Percentiles rank a stretch among this genome's conserved stretches.
Evolutionary conservation across 2,888 invertebrate species (phyloP).

Genomic region (Scaeva pyrastri): DNA sequence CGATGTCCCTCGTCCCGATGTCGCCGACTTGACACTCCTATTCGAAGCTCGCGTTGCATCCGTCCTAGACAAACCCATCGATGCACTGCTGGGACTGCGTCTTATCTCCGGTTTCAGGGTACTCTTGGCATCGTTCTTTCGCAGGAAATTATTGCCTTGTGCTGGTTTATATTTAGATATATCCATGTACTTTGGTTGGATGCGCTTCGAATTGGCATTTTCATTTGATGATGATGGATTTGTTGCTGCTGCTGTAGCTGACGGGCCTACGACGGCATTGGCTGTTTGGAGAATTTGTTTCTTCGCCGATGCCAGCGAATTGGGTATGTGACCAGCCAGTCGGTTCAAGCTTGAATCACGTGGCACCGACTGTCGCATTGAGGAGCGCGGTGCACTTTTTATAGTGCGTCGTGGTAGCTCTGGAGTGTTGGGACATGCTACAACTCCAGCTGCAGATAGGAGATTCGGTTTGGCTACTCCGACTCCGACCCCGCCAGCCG

Average conservation of each 20-base stretch:
- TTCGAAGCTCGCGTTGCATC: slow-evolving; percentile 82
- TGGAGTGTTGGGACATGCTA: slow-evolving; percentile 86
- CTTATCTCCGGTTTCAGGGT: slow-evolving; percentile 82
- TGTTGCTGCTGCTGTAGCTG: slow-evolving; percentile 43
- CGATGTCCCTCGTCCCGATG: slow-evolving; percentile 80
- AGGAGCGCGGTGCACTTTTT: slow-evolving; percentile 79
- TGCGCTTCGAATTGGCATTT: slow-evolving; percentile 77
- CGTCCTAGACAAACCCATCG: slow-evolving; percentile 81
- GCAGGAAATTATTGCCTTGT: slow-evolving; percentile 84
- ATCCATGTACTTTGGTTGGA: slow-evolving; percentile 86
- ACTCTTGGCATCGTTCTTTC: slow-evolving; percentile 86
- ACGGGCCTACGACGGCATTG: slow-evolving; percentile 71
- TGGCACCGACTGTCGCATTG: slow-evolving; percentile 83
- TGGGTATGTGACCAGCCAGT: slow-evolving; percentile 82
- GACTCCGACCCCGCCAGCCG: slow-evolving; percentile 73
- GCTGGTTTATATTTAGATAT: slow-evolving; percentile 87
- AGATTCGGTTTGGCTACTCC: slow-evolving; percentile 58
- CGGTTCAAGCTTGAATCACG: slow-evolving; percentile 83
- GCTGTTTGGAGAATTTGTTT: slow-evolving; percentile 83
- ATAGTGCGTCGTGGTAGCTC: slow-evolving; percentile 84
- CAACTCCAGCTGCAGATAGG: slow-evolving; percentile 78
- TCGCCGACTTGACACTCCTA: slow-evolving; percentile 82
- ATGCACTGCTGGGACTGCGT: slow-evolving; percentile 83
- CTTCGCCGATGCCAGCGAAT: slow-evolving; percentile 83
- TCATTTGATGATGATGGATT: slow-evolving; percentile 40